Base-by-base conservation (phyloP, 1,140 invertebrate species). In the Dendrolimus punctatus region DNA sequence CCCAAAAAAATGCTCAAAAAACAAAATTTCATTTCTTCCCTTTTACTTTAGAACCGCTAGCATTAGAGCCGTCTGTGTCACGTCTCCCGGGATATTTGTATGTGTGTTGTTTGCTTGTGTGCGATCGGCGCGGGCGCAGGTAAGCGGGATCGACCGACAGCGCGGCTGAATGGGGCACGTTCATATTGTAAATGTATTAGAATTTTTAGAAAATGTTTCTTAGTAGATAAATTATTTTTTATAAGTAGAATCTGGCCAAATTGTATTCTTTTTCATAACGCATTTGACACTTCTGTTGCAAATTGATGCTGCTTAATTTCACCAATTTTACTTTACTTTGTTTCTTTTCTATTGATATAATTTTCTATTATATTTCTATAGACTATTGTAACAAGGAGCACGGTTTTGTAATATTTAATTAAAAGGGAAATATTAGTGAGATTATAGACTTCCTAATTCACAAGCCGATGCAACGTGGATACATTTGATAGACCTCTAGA, bases 11-110 rank as follows among this genome's bases (percentile, higher is more conserved):
- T 40, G n/a, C 10, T 41, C 8, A 40, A 40, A 6, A 46, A 56
- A 56, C 23, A 39, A 51, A 56, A 51, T 62, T 49, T 66, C 75
- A 77, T 62, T 66, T 66, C 23, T 23, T 3, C 23, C 62, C 48
- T 69, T 79, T 65, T 72, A 53, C 47, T 56, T 60, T 58, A 51
- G 58, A 55, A 57, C 62, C n/a, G 40, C 6, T 37, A 62, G 71
- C 71, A 74, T 81, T 81, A 80, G 79, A 69, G 63, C 68, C 68
- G 80, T 71, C 69, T 78, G 75, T 71, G 78, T 74, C 69, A 66
- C 71, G 76, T 78, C 64, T 74, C 62, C 41, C 36, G 38, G 7
- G 52, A 53, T 51, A 58, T 51, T 46, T 55, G 52, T 49, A 41
- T 58, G n/a, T 43, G 53, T 60, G 63, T 46, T 55, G 52, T 49